Base-by-base conservation (phyloP, 2,113 vertebrate genomes). In the Corythaeola cristata region DNA sequence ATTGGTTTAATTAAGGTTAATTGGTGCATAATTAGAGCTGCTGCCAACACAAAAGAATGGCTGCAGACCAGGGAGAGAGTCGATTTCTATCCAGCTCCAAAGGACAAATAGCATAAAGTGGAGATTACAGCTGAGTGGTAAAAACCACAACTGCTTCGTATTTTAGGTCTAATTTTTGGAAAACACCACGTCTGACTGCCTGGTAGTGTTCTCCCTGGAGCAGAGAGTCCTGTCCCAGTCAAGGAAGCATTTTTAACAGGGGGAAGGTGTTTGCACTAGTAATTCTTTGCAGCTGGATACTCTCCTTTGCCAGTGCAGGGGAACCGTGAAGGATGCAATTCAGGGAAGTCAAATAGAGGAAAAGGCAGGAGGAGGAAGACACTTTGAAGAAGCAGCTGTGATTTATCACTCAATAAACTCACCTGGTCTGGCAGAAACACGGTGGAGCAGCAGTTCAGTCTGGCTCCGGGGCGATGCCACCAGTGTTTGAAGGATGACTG, bases 1-100 rank as follows among this genome's bases (percentile, higher is more conserved):
- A 97, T 90, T 94, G 82, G 96, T 96, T 98, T 97, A 97, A 98
- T 98, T 98, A 98, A 98, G 97, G 97, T 98, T 98, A 98, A 98
- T 96, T 97, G 95, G 88, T 94, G 82, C 85, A 94, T 97, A 98
- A 97, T 98, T 97, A 97, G 93, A 97, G 74, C 56, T 23, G 15
- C 45, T 95, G 92, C 92, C 94, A 93, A 77, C 94, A 89, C 63
- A 92, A 89, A 98, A 94, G 85, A 97, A 96, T 90, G 94, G 84
- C 95, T 91, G 80, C 88, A 93, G 96, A 97, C 59, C 86, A 89
- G 85, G 49, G 67, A 72, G 47, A 89, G 91, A 94, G 82, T 95
- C 27, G 10, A 81, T 95, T 95, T 75, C 60, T 74, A 59, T 88
- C 85, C 95, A 88, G 59, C 62, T 94, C 72, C 92, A 53, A 72